Conservation (phyloP, 2,797 vertebrate genomes). For the Polyboroides typus region DNA sequence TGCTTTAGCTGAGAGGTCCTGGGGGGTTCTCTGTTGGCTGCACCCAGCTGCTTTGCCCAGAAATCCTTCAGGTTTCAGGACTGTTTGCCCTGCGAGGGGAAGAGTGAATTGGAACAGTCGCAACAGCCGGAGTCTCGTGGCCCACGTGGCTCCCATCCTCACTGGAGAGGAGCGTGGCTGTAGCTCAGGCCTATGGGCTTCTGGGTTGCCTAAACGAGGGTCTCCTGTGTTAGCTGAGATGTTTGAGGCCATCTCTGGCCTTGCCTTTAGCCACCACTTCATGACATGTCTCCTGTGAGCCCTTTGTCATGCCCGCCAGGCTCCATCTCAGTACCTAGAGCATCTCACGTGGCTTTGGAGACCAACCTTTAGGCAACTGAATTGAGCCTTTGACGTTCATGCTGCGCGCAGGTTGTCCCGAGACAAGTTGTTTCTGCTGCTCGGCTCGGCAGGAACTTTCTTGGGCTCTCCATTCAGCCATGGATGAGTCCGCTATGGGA, state of each 20-base stretch:
- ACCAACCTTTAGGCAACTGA: neutral
- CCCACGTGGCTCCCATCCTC: neutral
- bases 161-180: accelerated
- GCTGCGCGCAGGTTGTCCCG: accelerated
- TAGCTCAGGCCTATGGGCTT: neutral
- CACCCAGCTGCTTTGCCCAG: neutral
- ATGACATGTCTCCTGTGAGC: neutral
- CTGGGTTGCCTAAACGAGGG: neutral
- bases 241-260: neutral
- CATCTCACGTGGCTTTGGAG: neutral
- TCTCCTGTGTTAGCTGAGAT: neutral
- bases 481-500: neutral
- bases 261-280: neutral
- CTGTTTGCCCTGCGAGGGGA: neutral
- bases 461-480: neutral
- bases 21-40: neutral
- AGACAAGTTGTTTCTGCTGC: neutral
- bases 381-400: neutral
- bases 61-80: neutral
- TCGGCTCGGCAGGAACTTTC: neutral
- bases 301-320: neutral
- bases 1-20: neutral
- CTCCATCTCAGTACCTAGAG: neutral
- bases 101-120: neutral
- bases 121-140: neutral